A percentile compares a stretch with the other conserved stretches of the same genome.
Evolutionary conservation across 2,888 invertebrate species (phyloP).

Genomic region (Ganaspis brasiliensis): DNA sequence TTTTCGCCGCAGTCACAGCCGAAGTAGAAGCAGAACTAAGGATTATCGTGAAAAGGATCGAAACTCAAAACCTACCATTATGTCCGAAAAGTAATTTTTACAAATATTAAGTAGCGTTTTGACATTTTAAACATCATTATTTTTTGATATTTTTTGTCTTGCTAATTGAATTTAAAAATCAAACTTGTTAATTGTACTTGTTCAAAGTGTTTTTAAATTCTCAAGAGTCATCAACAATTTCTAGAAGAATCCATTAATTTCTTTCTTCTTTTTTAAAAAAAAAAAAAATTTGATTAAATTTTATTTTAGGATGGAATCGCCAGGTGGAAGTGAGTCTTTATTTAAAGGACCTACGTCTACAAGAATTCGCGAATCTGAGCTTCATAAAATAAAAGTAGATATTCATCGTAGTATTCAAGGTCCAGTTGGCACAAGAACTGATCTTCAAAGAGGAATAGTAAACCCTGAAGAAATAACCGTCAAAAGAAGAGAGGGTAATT

Average conservation of each 20-base stretch:
- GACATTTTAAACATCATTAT: neutral
- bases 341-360: slow-evolving; percentile 12
- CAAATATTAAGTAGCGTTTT: too few species aligned
- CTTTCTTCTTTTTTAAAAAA: too few species aligned
- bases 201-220: too few species aligned
- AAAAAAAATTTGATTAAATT: too few species aligned
- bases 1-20: neutral
- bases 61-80: neutral
- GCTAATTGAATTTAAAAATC: too few species aligned
- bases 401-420: slow-evolving; percentile 25
- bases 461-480: slow-evolving; percentile 26
- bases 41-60: neutral
- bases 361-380: neutral
- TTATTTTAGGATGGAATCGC: neutral
- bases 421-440: neutral
- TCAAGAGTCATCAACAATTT: too few species aligned
- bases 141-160: too few species aligned
- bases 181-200: too few species aligned
- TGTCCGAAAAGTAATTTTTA: slow-evolving; percentile 17
- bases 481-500: slow-evolving; percentile 44
- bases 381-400: slow-evolving; percentile 35
- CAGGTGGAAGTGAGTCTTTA: neutral
- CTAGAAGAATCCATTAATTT: too few species aligned
- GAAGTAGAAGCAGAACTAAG: neutral
- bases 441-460: slow-evolving; percentile 32